These are phyloP conservation scores for Nymphalis polychloros DNA, from an alignment of 2,888 invertebrate genomes.

Conservation along the genomic window DNA sequence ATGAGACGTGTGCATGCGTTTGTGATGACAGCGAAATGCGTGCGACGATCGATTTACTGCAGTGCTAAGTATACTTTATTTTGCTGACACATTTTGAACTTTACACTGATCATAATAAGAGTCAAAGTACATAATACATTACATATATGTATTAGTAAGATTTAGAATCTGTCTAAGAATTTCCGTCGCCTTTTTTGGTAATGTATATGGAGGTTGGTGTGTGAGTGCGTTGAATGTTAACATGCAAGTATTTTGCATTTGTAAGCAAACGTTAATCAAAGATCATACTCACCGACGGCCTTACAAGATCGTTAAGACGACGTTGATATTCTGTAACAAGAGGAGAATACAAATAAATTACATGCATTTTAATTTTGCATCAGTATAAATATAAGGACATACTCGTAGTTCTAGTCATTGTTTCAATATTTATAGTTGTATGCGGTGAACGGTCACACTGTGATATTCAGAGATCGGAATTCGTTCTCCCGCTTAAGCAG, in stretches of 20 bases:
- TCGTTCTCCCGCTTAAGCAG: too few species aligned
- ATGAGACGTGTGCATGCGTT: conserved; percentile 44
- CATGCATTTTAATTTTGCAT: conserved; percentile 5
- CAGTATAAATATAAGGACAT: background rate
- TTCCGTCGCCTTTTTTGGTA: conserved; percentile 22
- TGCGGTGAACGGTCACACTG: background rate
- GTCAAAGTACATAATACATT: conserved; percentile 2
- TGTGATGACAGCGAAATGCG: conserved; percentile 61
- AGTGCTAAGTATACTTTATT: conserved; percentile 22
- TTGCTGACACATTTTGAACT: conserved; percentile 13
- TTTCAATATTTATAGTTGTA: background rate
- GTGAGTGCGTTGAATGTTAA: conserved; percentile 8
- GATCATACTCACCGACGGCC: conserved; percentile 6
- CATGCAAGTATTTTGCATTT: conserved; percentile 9
- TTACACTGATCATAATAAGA: conserved; percentile 14
- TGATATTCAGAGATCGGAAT: too few species aligned
- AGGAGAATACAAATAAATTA: background rate
- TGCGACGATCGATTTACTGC: conserved; percentile 65
- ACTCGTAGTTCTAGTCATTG: background rate
- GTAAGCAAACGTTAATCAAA: background rate
- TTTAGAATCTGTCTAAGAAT: conserved; percentile 21
- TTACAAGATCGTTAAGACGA: background rate
- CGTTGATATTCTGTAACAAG: conserved; percentile 7
- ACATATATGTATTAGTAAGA: conserved; percentile 14
- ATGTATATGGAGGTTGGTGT: background rate